Base-by-base conservation (phyloP, 2,113 vertebrate species). In the Odocoileus hemionus region DNA sequence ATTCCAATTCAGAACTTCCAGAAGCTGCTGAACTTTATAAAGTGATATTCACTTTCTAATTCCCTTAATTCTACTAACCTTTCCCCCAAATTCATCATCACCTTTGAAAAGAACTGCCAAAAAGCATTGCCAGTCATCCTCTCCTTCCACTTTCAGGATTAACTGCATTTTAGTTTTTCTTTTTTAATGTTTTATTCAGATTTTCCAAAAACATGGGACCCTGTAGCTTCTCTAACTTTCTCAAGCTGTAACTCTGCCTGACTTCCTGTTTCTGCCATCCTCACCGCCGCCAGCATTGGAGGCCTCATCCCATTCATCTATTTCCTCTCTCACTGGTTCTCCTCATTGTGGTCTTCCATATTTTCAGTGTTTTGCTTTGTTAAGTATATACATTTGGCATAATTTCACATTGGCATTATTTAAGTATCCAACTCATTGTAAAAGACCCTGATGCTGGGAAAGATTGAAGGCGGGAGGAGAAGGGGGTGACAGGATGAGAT, bases 381-480 rank as follows among this genome's bases (percentile, higher is more conserved):
- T 94, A 74, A 85, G 50, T 58, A 54, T 86, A 54, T 82, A 26
- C 36, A 84, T 58, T 89, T 61, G 57, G 33, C 85, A 50, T 82
- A 86, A 64, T 84, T 95, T 92, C 61, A 80, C 52, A 58, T 5
- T 83, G 67, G 30, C 52, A 54, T 95, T 96, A 92, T 84, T 95
- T 67, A 95, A 83, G 67, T 12, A 11, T 80, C 78, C 89, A 7
- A 36, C 39, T 43, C 36, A 76, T 14, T 43, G 36, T 23, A 43
- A 25, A 76, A 76, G 70, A 76, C 70, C 70, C 36, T 43, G 36
- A 76, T 26, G 36, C 70, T 76, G 36, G 25, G 25, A 23, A 43
- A 43, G 70, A 76, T 4, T 26, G 36, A 76, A 25, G 13, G 23
- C 36, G 25, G 25, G 25, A 76, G 36, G 36, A 43, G 36, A 43